phyloP scores from a whole-genome alignment of 2,888 invertebrate genomes.

The Biston betularia region DNA sequence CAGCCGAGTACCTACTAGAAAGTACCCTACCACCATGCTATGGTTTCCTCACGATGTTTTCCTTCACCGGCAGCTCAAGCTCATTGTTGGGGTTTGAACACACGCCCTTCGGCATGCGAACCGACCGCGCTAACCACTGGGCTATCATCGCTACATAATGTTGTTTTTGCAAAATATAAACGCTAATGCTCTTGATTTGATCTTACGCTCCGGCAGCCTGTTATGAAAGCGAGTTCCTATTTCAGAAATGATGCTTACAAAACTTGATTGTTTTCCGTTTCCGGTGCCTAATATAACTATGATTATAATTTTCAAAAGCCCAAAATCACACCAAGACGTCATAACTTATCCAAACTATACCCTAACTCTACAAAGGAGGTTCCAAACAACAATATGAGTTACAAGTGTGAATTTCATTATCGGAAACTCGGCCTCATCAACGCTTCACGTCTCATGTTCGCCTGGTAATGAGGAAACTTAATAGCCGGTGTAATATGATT shows the following conservation, averaged over 20 bases:
- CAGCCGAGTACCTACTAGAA: too few species aligned
- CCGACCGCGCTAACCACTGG: too few species aligned
- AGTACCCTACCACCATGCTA: too few species aligned
- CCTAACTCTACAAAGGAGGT: conserved; percentile 29
- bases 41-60: too few species aligned
- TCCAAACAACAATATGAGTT: conserved; percentile 37
- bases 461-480: conserved; percentile 44
- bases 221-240: too few species aligned
- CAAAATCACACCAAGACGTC: conserved; percentile 17
- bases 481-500: conserved; percentile 25
- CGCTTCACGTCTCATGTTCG: conserved; percentile 44
- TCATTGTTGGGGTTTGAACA: too few species aligned
- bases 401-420: conserved; percentile 50
- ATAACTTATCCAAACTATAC: conserved; percentile 14
- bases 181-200: too few species aligned
- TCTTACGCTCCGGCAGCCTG: too few species aligned
- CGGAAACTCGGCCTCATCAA: conserved; percentile 51
- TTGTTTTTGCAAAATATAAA: too few species aligned
- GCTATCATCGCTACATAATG: too few species aligned
- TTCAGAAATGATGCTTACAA: neutral
- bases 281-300: neutral
- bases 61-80: too few species aligned
- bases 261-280: neutral
- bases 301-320: neutral
- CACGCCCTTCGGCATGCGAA: too few species aligned